Conservation (phyloP, 2,113 vertebrate species). For the Nothocercus julius region DNA sequence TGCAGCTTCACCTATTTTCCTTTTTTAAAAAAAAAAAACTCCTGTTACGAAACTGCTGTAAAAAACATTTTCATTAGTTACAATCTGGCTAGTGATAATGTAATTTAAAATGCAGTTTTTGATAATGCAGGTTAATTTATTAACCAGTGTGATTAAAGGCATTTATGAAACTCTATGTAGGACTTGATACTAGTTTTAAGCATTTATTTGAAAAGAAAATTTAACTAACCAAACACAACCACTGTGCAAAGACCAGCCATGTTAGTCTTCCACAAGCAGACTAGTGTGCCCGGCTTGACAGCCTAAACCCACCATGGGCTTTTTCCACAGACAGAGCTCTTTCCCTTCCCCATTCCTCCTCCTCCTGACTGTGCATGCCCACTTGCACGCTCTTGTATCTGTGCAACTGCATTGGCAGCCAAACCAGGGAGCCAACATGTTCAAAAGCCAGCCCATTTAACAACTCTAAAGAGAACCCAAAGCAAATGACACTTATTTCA, state of each 20-base stretch:
- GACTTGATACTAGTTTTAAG: neutral
- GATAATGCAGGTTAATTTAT: neutral
- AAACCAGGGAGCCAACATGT: neutral
- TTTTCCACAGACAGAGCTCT: neutral
- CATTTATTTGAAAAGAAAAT: neutral
- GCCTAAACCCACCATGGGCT: neutral
- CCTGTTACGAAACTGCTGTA: neutral
- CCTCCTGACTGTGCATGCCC: neutral
- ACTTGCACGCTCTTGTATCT: neutral
- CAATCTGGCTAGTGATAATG: neutral
- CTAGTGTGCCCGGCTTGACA: neutral
- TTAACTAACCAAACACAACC: neutral
- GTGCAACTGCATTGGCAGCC: neutral
- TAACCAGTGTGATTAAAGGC: neutral
- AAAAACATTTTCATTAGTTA: neutral
- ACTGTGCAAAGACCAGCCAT: fast-evolving
- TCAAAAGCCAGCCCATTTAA: neutral
- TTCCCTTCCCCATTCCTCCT: neutral
- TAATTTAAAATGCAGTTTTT: neutral
- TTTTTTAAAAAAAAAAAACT: neutral
- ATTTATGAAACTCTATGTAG: neutral
- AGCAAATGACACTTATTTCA: neutral
- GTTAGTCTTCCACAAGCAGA: fast-evolving
- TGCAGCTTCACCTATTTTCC: neutral
- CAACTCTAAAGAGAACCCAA: neutral